Base-by-base conservation (phyloP, 53 echinoderm and acorn worm species). In the Pentamera pediparva region DNA sequence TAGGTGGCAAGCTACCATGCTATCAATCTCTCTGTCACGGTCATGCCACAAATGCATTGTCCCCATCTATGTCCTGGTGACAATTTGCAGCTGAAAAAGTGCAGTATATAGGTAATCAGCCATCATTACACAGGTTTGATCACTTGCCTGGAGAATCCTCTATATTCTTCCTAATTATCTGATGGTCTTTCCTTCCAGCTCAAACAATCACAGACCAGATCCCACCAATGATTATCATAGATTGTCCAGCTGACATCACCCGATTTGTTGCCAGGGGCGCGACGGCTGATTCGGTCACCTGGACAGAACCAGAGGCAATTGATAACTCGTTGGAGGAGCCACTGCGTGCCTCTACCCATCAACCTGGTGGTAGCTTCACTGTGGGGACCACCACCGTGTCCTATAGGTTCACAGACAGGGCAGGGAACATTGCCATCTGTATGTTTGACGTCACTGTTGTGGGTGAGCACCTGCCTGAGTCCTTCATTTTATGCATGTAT, bases 321-420 rank as follows among this genome's bases (percentile, higher is more conserved):
- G 67, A 67, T 28, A 67, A 47, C n/a, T 67, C 67, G 17, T 43
- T 43, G 26, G 67, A 41, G 28, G 67, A 67, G 9, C 67, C 47
- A 4, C 30, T 2, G 10, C 40, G 25, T 37, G 67, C 67, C 41
- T 20, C 67, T 15, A 67, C 67, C 30, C 67, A 67, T 45, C 25
- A 45, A 29, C 67, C 67, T 27, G 67, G 67, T 2, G 45, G 27
- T 3, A 3, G 15, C 4, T 67, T 67, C 47, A 25, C 43, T 3
- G 12, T 41, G 24, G 67, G 67, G 28, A 15, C 31, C 11, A 67
- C 67, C 0, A 67, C 67, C 18, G 67, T 67, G 2, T 43, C 27
- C 6, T 67, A 67, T 45, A 41, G 67, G 25, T 67, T 67, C 27
- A 67, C 67, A 0, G 67, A 67, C 18, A 45, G 43, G 13, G 41